Evolutionary conservation across 2,888 invertebrate genomes (phyloP).

Genomic region (Drosophila colorata): DNA sequence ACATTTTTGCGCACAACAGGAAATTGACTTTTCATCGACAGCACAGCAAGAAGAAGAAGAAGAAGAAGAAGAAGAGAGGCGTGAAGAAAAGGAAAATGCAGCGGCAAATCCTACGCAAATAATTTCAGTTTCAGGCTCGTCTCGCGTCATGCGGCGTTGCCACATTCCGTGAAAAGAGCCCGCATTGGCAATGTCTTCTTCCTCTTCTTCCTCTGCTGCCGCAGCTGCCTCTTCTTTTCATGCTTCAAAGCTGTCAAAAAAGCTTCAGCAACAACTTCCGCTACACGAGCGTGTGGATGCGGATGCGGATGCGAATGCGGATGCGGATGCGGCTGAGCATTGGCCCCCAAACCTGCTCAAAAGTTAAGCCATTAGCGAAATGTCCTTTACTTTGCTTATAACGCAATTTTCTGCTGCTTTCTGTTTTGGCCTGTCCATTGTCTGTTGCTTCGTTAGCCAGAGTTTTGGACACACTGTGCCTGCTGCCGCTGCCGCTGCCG

Average conservation of each 20-base stretch:
- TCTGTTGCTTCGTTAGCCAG: conserved; percentile 72
- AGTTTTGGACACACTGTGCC: conserved; percentile 66
- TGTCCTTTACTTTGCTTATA: conserved; percentile 79
- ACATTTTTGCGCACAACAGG: conserved; percentile 76
- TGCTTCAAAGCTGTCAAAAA: conserved; percentile 66
- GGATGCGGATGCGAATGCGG: conserved; percentile 11
- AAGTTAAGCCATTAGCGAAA: conserved; percentile 80
- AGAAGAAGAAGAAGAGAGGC: conserved; percentile 4
- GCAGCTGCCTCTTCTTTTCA: conserved; percentile 4
- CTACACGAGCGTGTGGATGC: conserved; percentile 45
- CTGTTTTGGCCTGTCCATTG: conserved; percentile 55
- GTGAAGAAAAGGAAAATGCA: conserved; percentile 1
- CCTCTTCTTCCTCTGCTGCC: conserved; percentile 2
- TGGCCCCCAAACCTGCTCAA: conserved; percentile 58
- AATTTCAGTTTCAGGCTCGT: conserved; percentile 64
- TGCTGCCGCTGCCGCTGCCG: conserved; percentile 10
- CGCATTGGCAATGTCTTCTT: conserved; percentile 16
- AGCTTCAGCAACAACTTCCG: conserved; percentile 78
- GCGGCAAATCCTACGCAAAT: conserved; percentile 66
- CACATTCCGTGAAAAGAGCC: conserved; percentile 57
- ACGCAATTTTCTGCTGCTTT: conserved; percentile 73
- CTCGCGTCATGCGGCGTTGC: conserved; percentile 66
- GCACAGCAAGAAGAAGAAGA: conserved; percentile 21
- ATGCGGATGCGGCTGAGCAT: conserved; percentile 21
- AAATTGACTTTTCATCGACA: conserved; percentile 80